Percentiles rank a stretch among this genome's conserved stretches.
Evolutionary conservation across 2,113 vertebrate genomes (phyloP).

Genomic region (Beaufortia kweichowensis): DNA sequence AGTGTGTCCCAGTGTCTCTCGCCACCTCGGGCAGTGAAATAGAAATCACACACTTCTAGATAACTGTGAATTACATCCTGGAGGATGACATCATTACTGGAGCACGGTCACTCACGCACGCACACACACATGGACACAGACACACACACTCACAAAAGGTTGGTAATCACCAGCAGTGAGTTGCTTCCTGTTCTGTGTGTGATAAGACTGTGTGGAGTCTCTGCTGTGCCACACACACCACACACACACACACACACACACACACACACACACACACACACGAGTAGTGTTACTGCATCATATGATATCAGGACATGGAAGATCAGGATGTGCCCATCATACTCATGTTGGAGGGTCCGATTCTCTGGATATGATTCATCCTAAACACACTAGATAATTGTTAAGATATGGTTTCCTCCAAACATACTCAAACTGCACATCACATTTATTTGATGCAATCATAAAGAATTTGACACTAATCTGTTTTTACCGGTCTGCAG

Average conservation of each 20-base stretch:
- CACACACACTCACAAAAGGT: slow-evolving; percentile 26
- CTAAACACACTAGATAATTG: not conserved
- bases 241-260: no score
- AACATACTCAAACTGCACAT: not conserved
- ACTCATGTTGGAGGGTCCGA: slow-evolving; percentile 6
- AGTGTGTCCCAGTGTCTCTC: slow-evolving; percentile 17
- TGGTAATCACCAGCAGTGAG: slow-evolving; percentile 48
- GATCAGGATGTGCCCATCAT: slow-evolving; percentile 20
- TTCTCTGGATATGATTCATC: slow-evolving; percentile 2
- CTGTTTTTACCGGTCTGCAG: not conserved
- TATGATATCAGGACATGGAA: slow-evolving; percentile 19
- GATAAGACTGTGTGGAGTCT: slow-evolving; percentile 48
- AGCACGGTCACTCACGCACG: slow-evolving; percentile 26
- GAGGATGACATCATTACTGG: slow-evolving; percentile 56
- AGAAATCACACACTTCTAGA: slow-evolving; percentile 53
- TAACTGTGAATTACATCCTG: slow-evolving; percentile 55
- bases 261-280: slow-evolving; percentile 29
- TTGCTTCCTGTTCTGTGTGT: slow-evolving; percentile 48
- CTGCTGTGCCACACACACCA: not conserved
- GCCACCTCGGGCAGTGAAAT: slow-evolving; percentile 37
- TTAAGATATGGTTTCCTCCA: not conserved
- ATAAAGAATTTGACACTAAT: not conserved
- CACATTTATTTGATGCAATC: slow-evolving; percentile 3
- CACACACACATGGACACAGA: slow-evolving; percentile 21
- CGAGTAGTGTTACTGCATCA: slow-evolving; percentile 17